phyloP scores from a whole-genome alignment of 2,113 vertebrate species.

The Calidris pugnax region DNA sequence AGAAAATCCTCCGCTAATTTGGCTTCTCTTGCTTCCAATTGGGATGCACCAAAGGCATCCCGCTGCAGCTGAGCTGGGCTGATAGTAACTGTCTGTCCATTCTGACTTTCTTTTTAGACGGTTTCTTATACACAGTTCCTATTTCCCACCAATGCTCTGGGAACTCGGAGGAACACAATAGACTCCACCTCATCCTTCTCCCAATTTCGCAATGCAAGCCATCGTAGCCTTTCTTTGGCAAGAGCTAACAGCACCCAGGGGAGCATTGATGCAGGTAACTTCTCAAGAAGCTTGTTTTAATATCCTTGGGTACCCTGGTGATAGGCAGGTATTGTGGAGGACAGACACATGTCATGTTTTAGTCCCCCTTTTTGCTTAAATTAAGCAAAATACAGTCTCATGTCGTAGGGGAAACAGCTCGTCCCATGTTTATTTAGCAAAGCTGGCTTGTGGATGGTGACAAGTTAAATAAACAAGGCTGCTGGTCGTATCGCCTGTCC shows the following conservation, averaged over 20 bases:
- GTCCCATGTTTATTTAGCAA: neutral
- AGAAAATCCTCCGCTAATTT: neutral
- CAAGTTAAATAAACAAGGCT: neutral
- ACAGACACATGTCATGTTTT: accelerated
- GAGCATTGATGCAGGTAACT: conserved; percentile 91
- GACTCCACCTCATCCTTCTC: conserved; percentile 96
- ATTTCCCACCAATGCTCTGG: conserved; percentile 92
- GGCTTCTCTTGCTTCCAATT: neutral
- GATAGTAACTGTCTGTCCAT: neutral
- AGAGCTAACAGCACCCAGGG: conserved; percentile 95
- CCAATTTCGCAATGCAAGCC: conserved; percentile 92
- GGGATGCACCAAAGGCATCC: neutral
- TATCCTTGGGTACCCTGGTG: neutral
- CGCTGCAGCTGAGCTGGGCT: neutral
- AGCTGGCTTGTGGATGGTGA: neutral
- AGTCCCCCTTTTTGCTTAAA: neutral
- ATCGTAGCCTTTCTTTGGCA: conserved; percentile 92
- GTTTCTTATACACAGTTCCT: conserved; percentile 98
- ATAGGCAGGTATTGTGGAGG: neutral
- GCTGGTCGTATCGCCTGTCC: neutral
- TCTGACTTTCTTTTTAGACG: conserved; percentile 76
- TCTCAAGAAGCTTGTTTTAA: neutral
- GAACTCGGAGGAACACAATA: conserved; percentile 90
- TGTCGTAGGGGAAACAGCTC: neutral
- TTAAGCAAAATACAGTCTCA: neutral